phyloP scores from a whole-genome alignment of 2,113 vertebrate genomes.

The Megaceryle torquata region DNA sequence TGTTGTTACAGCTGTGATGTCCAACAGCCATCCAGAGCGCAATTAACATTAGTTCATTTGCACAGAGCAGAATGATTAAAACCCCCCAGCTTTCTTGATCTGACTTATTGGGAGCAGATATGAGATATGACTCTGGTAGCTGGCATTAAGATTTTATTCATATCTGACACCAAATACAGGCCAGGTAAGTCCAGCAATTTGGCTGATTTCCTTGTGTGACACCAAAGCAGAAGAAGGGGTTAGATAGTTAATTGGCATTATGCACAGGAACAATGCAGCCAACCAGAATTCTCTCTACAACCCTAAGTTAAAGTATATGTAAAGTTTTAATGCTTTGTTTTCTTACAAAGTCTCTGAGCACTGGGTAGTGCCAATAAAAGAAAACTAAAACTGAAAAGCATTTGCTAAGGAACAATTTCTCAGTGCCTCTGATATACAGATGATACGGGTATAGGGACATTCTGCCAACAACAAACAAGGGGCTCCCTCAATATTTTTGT shows the following conservation, averaged over 20 bases:
- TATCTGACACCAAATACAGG: neutral
- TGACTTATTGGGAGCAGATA: neutral
- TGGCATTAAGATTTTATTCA: neutral
- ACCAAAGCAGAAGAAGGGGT: neutral
- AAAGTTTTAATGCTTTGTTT: constrained; percentile 3
- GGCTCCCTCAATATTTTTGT: constrained; percentile 23
- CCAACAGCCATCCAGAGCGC: neutral
- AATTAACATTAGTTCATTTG: neutral
- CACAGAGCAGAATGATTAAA: neutral
- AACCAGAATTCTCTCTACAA: constrained; percentile 4
- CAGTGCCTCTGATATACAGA: neutral
- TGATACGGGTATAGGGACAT: neutral
- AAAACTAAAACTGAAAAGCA: neutral
- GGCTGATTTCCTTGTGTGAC: constrained; percentile 1
- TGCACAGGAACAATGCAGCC: neutral
- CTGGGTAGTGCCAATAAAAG: neutral
- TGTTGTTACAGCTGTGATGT: constrained; percentile 51
- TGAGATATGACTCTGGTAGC: neutral
- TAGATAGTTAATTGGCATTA: neutral
- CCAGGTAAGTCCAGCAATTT: constrained; percentile 13
- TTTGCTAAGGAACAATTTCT: neutral
- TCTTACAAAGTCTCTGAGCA: neutral
- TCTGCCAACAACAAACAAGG: neutral
- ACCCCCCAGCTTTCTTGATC: neutral
- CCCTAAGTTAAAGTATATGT: constrained; percentile 24